phyloP scores from a whole-genome alignment of 2,797 vertebrate species.

The Bryconaethiops microstoma region DNA sequence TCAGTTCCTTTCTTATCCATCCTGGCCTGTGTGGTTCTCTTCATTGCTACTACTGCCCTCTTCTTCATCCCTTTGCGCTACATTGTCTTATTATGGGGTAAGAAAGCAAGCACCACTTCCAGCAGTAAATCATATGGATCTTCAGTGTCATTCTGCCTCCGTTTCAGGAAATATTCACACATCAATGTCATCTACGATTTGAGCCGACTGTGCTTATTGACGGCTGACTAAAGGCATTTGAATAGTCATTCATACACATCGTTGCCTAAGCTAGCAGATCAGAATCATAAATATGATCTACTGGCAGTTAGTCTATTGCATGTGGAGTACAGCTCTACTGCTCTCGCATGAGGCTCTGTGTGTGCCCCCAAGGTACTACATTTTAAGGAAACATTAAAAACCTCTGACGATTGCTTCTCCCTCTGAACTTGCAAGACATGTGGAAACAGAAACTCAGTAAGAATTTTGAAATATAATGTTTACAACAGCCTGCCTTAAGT shows the following conservation, averaged over 20 bases:
- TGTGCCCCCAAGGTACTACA: constrained; percentile 20
- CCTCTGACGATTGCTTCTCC: constrained; percentile 14
- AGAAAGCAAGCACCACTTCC: constrained; percentile 69
- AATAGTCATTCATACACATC: constrained; percentile 65
- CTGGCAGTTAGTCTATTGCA: constrained; percentile 38
- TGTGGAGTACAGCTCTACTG: constrained; percentile 9
- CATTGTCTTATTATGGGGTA: constrained; percentile 95
- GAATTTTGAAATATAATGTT: neutral
- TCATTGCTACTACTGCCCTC: constrained; percentile 73
- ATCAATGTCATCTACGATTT: constrained; percentile 49
- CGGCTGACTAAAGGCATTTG: constrained; percentile 66
- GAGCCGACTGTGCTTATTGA: constrained; percentile 60
- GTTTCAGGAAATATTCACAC: constrained; percentile 46
- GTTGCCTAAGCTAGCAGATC: constrained; percentile 74
- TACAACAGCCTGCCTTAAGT: constrained; percentile 12
- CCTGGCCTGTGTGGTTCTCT: constrained; percentile 85
- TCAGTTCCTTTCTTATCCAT: constrained; percentile 90
- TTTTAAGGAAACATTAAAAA: constrained; percentile 12
- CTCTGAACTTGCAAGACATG: neutral
- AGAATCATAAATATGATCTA: constrained; percentile 59
- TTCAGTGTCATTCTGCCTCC: constrained; percentile 38
- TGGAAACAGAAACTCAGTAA: neutral
- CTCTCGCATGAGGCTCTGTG: constrained; percentile 27
- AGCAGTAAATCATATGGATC: neutral
- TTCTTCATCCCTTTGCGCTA: constrained; percentile 91